Evolutionary conservation across 2,888 invertebrate species (phyloP), one percentile per base, ranked within the genome.

Genomic region (Trissolcus brochymenae): DNA sequence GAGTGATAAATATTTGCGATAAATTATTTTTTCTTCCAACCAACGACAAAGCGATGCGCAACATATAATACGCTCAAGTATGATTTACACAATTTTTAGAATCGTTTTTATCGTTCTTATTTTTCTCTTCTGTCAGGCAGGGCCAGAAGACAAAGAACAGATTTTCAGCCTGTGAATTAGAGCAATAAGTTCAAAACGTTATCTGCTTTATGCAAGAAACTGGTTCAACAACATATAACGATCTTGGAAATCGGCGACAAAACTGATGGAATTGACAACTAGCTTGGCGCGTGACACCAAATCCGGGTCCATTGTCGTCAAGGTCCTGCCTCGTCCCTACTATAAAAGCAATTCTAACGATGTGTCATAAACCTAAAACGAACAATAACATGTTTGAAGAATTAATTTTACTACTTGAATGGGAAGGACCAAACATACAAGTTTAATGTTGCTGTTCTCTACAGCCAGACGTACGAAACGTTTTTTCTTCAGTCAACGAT

Each of bases 381-480:
- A 84, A 87, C 84, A 87, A 84, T 86, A 85, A 85, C 85, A 41
- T 84, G 84, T 85, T 86, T 86, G 83, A 81, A 76, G 81, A 83
- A 86, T 87, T 86, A 86, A 86, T 85, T 87, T 86, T 86, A 86
- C 79, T 84, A 82, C 83, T 80, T 72, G 19, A 46, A 74, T 59
- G 57, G 49, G 29, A 29, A 43, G 55, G 61, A 43, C 73, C 56
- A 14, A 46, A 46, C 4, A 46, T 16, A 46, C 46, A 46, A 46
- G 46, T 46, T 46, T 46, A 6, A n/a, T 14, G 16, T 46, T 46
- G 35, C 35, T 35, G 35, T 11, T 35, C 35, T 35, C 35, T 11
- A 1, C 1, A 0, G 9, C 11, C 35, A 35, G 35, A 11, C 35
- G 35, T 35, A 35, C 35, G 2, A 35, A 35, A 35, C 35, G 0